A percentile compares a stretch with the other conserved stretches of the same genome.
Conservation (phyloP, 2,113 vertebrate species). For the Actinemys pallida region DNA sequence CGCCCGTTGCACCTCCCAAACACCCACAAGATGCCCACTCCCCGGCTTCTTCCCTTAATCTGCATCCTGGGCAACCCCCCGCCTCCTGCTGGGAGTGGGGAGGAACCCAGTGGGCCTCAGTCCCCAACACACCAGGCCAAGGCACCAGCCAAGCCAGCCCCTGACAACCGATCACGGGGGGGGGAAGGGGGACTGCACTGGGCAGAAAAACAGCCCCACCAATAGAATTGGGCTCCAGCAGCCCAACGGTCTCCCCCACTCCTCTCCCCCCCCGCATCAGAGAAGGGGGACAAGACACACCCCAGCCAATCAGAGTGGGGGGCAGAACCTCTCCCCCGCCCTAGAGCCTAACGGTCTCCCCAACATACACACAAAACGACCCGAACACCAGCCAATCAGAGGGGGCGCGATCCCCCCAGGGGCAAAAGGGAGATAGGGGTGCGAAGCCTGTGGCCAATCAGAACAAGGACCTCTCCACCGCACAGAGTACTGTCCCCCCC, state of each 20-base stretch:
- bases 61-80: neutral
- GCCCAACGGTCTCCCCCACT: neutral
- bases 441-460: conserved; percentile 48
- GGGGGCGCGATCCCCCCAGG: neutral
- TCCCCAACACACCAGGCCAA: neutral
- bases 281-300: neutral
- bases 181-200: neutral
- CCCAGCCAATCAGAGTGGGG: neutral
- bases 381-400: neutral
- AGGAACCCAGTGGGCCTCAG: neutral
- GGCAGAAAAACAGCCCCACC: no score
- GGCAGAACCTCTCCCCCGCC: neutral
- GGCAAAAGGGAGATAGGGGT: conserved; percentile 44
- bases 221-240: rapidly evolving
- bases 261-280: rapidly evolving
- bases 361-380: neutral
- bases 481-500: neutral
- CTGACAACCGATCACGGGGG: neutral
- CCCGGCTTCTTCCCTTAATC: neutral
- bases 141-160: neutral
- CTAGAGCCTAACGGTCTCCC: neutral
- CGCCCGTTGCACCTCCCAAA: neutral
- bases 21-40: neutral
- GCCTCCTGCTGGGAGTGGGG: neutral
- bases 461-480: neutral